Base-by-base conservation (phyloP, 2,888 invertebrate species). In the Synergus gifuensis region DNA sequence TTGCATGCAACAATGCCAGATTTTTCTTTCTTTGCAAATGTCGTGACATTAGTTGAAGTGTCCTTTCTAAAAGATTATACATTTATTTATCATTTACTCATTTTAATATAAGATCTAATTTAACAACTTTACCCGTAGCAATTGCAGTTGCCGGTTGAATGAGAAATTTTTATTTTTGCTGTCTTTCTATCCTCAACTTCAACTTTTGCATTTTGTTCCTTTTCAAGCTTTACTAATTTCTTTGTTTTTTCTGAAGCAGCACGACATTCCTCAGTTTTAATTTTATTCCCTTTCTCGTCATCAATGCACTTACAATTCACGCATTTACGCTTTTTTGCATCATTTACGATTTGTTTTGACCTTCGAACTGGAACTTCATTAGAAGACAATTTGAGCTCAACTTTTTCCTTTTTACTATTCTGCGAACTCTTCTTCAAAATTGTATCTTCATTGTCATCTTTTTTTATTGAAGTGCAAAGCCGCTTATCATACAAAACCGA, bases 211-310 rank as follows among this genome's bases (percentile, higher is more conserved):
- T 28, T 66, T 3, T 67, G 14, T 46, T 67, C 46, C 22, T 67
- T 67, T 12, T 67, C 46, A 22, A 62, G 18, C 12, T 12, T 14
- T 62, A 9, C 14, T 62, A 62, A 28, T 28, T 62, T 62, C 1
- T 62, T 62, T 28, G 16, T 46, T 3, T 22, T n/a, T 46, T 46
- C 36, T 22, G 54, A 73, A 28, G 73, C 54, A 16, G 4, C 28
- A 4, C n/a, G n/a, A 73, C 73, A 73, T 36, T 73, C 73, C 2
- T 73, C 40, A 12, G n/a, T 73, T 54, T 58, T 73, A 36, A 58
- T 54, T 36, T 12, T 64, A 76, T 76, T 77, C n/a, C 64, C 22
- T 49, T 69, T 76, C 63, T 81, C 67, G 44, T 73, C 54, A 54
- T 8, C 44, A 5, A 46, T 28, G 14, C 64, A 69, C 58, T 69